A percentile compares a stretch with the other conserved stretches of the same genome.
phyloP scores from a whole-genome alignment of 35 echinoderm and acorn worm genomes.

The Diadema setosum region DNA sequence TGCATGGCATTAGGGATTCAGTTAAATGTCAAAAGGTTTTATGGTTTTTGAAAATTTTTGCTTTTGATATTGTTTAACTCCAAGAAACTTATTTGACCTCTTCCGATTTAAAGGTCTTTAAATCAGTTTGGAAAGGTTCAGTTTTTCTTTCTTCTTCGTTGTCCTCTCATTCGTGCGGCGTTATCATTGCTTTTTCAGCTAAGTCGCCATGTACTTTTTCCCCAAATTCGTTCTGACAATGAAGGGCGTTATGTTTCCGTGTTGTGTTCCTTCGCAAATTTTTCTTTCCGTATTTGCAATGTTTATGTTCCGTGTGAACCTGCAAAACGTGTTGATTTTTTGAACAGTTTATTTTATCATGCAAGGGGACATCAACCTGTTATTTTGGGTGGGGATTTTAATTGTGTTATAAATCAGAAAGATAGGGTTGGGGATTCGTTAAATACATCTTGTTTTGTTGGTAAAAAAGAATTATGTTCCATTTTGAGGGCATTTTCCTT shows the following conservation, averaged over 20 bases:
- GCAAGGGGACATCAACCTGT: background rate
- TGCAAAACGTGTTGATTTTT: background rate
- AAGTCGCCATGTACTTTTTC: background rate
- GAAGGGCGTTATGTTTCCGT: slow-evolving; percentile 4
- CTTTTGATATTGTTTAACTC: too few relatives aligned
- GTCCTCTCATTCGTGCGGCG: slow-evolving; percentile 24
- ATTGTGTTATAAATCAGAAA: background rate
- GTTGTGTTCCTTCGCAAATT: slow-evolving; percentile 4
- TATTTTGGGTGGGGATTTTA: slow-evolving; percentile 33
- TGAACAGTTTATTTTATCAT: background rate
- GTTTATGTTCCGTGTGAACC: background rate
- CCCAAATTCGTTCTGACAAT: background rate
- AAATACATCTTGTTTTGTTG: background rate
- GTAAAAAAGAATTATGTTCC: background rate
- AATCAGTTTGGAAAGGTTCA: too few relatives aligned
- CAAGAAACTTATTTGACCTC: too few relatives aligned
- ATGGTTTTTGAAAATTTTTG: too few relatives aligned
- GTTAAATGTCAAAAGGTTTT: too few relatives aligned
- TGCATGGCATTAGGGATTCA: too few relatives aligned
- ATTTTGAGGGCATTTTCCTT: background rate
- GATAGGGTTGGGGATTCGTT: background rate
- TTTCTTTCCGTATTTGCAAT: slow-evolving; percentile 36
- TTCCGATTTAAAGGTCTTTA: too few relatives aligned
- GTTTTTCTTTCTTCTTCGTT: too few relatives aligned
- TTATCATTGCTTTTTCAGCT: slow-evolving; percentile 5